These are phyloP conservation scores for Anguilla pacifica DNA, from an alignment of 2,797 vertebrate species.

Conservation along the genomic window DNA sequence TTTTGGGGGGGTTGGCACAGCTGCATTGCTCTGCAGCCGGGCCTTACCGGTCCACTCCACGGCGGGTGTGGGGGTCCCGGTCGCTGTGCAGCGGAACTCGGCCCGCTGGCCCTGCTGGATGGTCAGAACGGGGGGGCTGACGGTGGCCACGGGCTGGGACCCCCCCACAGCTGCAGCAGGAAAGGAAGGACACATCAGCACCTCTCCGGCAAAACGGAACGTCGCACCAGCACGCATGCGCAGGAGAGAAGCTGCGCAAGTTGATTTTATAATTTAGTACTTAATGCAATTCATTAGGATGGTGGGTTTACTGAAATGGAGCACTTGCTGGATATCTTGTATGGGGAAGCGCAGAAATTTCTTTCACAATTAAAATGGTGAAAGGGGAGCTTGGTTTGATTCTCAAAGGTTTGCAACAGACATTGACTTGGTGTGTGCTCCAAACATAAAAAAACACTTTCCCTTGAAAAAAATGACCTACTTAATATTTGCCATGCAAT, in stretches of 20 bases:
- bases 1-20: too few relatives aligned
- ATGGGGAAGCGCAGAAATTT: neutral
- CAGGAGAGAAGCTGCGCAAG: neutral
- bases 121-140: conserved; percentile 82
- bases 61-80: conserved; percentile 81
- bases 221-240: neutral
- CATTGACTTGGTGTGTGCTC: neutral
- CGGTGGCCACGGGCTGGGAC: conserved; percentile 73
- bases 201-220: neutral
- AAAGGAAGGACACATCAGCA: conserved; percentile 50
- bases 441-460: too few relatives aligned
- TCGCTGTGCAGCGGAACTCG: conserved; percentile 85
- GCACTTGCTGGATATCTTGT: neutral
- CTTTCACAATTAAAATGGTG: neutral
- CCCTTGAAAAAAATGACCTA: too few relatives aligned
- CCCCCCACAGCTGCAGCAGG: conserved; percentile 68
- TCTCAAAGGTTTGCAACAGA: too few relatives aligned
- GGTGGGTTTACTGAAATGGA: neutral
- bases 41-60: conserved; percentile 89
- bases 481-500: too few relatives aligned
- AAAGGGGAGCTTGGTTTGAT: neutral
- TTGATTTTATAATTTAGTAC: neutral
- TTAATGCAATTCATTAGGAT: neutral
- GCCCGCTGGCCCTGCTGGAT: conserved; percentile 84
- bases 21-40: neutral